These are phyloP conservation scores for Zoanthus sansibaricus DNA, from an alignment of 92 coral and sea anemone genomes.

Conservation along the genomic window DNA sequence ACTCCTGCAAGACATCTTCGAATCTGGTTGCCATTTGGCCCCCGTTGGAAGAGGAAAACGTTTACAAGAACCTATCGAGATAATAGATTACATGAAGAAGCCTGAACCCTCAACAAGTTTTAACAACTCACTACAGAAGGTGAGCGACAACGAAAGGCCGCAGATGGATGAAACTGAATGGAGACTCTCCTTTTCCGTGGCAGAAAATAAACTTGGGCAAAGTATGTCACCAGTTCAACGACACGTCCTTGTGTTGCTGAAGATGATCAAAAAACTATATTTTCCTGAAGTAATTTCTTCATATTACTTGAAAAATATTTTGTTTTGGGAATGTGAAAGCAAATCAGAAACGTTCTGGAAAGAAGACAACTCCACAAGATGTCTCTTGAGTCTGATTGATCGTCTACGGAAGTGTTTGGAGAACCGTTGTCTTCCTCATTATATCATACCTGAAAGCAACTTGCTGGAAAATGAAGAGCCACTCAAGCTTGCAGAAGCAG, in stretches of 20 bases:
- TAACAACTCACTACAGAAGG: background rate
- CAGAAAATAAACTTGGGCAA: slow-evolving; percentile 83
- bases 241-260: slow-evolving; percentile 71
- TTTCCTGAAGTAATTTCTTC: slow-evolving; percentile 75
- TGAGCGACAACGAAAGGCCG: background rate
- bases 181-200: slow-evolving; percentile 82
- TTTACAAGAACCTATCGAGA: slow-evolving; percentile 56
- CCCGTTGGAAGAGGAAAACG: slow-evolving; percentile 85
- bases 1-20: slow-evolving; percentile 77
- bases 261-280: slow-evolving; percentile 73
- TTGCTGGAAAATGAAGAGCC: slow-evolving; percentile 73
- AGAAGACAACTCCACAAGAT: slow-evolving; percentile 75
- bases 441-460: slow-evolving; percentile 80
- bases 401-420: slow-evolving; percentile 78
- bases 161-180: slow-evolving; percentile 82
- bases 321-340: slow-evolving; percentile 84
- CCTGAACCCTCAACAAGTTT: slow-evolving; percentile 31
- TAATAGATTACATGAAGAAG: slow-evolving; percentile 55
- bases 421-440: slow-evolving; percentile 67
- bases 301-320: slow-evolving; percentile 72
- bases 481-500: slow-evolving; percentile 66
- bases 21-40: slow-evolving; percentile 81
- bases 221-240: slow-evolving; percentile 83
- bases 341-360: slow-evolving; percentile 66
- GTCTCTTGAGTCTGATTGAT: slow-evolving; percentile 72